Percentiles rank a stretch among this genome's conserved stretches.
Conservation (phyloP, 1,140 invertebrate genomes). For the Bombus waltoni region DNA sequence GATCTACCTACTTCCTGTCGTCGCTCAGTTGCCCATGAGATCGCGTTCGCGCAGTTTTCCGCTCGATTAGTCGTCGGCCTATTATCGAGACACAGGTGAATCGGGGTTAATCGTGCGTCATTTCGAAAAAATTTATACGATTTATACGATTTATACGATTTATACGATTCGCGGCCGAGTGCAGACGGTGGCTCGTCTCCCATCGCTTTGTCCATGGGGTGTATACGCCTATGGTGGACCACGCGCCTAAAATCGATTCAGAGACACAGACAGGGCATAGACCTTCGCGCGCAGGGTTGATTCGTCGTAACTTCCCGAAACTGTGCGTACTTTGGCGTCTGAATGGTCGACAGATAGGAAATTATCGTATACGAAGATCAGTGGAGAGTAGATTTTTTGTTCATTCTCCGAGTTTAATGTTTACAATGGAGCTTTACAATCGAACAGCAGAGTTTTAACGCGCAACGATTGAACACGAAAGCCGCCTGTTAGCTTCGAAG, state of each 20-base stretch:
- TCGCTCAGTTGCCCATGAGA: neutral
- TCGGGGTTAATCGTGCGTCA: neutral
- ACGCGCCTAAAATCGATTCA: conserved; percentile 74
- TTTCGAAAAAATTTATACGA: conserved; percentile 20
- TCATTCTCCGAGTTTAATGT: neutral
- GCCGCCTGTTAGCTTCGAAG: neutral
- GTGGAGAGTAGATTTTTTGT: neutral
- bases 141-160: too few relatives aligned
- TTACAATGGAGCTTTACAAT: neutral
- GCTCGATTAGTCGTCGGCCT: conserved; percentile 3
- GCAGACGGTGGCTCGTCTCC: conserved; percentile 24
- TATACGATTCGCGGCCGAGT: neutral
- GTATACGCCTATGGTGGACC: conserved; percentile 65
- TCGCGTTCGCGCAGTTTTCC: neutral
- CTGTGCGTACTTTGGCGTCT: neutral
- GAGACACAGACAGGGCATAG: conserved; percentile 72
- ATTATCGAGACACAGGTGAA: conserved; percentile 17
- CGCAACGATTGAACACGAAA: rapidly evolving
- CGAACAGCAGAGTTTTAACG: neutral
- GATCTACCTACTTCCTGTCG: neutral
- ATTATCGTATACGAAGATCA: neutral
- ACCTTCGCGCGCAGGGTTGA: conserved; percentile 62
- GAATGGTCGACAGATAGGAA: neutral
- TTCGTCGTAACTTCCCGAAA: conserved; percentile 62
- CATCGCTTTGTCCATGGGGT: conserved; percentile 41